phyloP scores from a whole-genome alignment of 2,797 vertebrate genomes.

The Thaleichthys pacificus region DNA sequence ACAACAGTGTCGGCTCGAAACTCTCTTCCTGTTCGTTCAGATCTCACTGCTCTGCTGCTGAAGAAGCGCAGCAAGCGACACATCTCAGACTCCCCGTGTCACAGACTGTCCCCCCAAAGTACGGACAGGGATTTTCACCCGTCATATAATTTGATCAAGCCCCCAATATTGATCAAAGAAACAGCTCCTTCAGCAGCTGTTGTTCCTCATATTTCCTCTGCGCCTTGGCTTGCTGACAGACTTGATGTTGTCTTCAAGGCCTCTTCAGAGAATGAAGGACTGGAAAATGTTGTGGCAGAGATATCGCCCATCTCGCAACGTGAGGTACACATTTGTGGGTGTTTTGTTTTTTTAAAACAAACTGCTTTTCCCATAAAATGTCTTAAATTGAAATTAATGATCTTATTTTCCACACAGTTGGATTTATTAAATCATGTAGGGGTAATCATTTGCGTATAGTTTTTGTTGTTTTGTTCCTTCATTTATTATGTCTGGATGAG shows the following conservation, averaged over 20 bases:
- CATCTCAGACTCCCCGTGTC: slow-evolving; percentile 41
- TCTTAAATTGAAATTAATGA: slow-evolving; percentile 54
- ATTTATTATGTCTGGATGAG: slow-evolving; percentile 47
- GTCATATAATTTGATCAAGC: slow-evolving; percentile 39
- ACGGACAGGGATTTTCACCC: slow-evolving; percentile 19
- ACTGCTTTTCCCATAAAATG: background rate
- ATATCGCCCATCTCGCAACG: too few relatives aligned
- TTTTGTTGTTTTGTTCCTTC: slow-evolving; percentile 25
- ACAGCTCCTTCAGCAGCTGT: slow-evolving; percentile 51
- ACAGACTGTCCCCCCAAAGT: slow-evolving; percentile 27
- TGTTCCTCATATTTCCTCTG: slow-evolving; percentile 19
- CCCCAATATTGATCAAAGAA: slow-evolving; percentile 18
- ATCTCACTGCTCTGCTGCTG: slow-evolving; percentile 42
- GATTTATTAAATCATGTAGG: slow-evolving; percentile 34
- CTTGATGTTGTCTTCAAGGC: slow-evolving; percentile 44
- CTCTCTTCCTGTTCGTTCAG: slow-evolving; percentile 29
- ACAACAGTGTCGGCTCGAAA: too few relatives aligned
- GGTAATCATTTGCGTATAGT: slow-evolving; percentile 39
- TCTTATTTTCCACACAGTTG: slow-evolving; percentile 46
- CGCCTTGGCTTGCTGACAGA: slow-evolving; percentile 41
- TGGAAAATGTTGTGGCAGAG: background rate
- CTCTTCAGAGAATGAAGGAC: slow-evolving; percentile 28
- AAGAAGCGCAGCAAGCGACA: slow-evolving; percentile 46
- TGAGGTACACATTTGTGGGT: background rate
- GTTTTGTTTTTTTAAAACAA: slow-evolving; percentile 24